Base-by-base conservation (phyloP, 2,113 vertebrate genomes). In the Semicossyphus pulcher region DNA sequence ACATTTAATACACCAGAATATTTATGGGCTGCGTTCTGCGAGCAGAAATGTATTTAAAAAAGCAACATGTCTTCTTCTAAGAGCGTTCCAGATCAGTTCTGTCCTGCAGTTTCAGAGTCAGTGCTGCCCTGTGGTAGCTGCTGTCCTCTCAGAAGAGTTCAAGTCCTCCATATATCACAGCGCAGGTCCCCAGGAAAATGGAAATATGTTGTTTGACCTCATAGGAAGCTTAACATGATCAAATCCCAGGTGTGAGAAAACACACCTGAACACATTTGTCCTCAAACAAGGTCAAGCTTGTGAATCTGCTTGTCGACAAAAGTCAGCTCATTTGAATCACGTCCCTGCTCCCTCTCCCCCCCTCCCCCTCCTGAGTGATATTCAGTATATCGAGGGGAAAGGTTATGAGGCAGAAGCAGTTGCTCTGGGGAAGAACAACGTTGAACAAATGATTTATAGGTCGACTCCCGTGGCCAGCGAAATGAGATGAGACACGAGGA, bases 401-500 rank as follows among this genome's bases (percentile, higher is more conserved):
- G 47, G 39, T 69, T 57, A 74, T 1, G 31, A 61, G 18, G 54
- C 66, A 28, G 52, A 47, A 37, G 72, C 26, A 25, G 49, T 54
- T 34, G 44, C 68, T 66, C 39, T 21, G 57, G 41, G 32, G 48
- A 34, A 34, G 36, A 45, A 73, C 53, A 48, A 72, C 49, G 29
- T 39, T 29, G 64, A 77, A 42, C 47, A 60, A 49, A 73, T 51
- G 26, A 65, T 72, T 57, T 28, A 71, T 15, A 37, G 42, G 44
- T 48, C 11, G 66, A 39, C 78, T 76, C 73, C 60, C 63, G 6
- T 15, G 68, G 58, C 42, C 29, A 26, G 68, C 6, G 6, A 79
- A 81, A 80, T 80, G 86, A 91, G 85, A 86, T 84, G 88, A 89
- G 74, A 85, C 28, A 18, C 63, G 76, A 53, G 51, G 78, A 75